Percentiles rank a stretch among this genome's conserved stretches.
Evolutionary conservation across 2,113 vertebrate species (phyloP).

Genomic region (Upupa epops): DNA sequence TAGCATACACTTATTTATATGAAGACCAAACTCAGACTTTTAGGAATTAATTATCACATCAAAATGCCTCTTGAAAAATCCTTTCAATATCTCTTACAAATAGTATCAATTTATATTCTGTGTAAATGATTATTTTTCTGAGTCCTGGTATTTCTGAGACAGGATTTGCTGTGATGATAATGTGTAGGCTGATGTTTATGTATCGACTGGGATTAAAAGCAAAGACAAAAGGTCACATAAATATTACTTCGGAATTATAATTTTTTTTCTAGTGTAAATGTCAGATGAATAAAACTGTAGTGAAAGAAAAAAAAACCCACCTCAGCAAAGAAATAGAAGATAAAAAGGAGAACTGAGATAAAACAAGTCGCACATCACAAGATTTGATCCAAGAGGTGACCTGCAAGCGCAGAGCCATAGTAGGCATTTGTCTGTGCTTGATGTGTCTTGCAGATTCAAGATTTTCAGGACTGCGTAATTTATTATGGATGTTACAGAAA

Average conservation of each 20-base stretch:
- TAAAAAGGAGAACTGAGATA: not conserved
- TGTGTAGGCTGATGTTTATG: not conserved
- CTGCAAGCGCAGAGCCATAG: not conserved
- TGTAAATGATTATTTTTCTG: not conserved
- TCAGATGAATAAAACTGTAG: not conserved
- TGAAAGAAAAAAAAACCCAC: not conserved
- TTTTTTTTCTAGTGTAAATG: not conserved
- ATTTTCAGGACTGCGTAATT: not conserved
- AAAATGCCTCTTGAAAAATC: not conserved
- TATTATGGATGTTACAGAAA: not conserved
- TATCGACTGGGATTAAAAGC: not conserved
- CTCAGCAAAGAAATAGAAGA: not conserved
- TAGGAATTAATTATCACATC: conserved; percentile 50
- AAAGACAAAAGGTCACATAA: not conserved
- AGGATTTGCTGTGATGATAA: not conserved
- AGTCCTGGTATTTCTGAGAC: not conserved
- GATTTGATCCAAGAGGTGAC: not conserved
- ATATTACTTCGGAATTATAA: not conserved
- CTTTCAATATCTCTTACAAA: not conserved
- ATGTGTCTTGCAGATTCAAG: not conserved
- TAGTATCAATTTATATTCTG: not conserved
- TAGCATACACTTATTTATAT: conserved; percentile 53
- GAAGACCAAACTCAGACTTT: not conserved
- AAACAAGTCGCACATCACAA: not conserved
- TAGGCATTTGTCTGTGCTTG: not conserved